phyloP scores from a whole-genome alignment of 2,797 vertebrate species.

The Pachyuromys duprasi region DNA sequence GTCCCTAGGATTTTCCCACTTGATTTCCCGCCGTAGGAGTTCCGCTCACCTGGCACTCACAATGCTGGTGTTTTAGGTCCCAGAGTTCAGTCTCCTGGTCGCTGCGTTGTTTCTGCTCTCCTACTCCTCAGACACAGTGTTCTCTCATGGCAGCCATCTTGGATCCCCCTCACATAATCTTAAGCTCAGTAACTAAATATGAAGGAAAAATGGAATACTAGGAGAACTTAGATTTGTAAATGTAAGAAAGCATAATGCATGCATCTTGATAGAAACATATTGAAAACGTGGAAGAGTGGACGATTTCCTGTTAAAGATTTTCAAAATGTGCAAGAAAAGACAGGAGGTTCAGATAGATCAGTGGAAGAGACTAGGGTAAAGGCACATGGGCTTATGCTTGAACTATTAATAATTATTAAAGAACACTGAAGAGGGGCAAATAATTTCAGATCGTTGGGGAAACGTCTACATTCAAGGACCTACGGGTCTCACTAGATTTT shows the following conservation, averaged over 20 bases:
- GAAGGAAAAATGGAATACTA: neutral
- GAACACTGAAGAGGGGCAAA: neutral
- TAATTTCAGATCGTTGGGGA: neutral
- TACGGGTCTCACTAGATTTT: neutral
- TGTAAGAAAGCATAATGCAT: neutral
- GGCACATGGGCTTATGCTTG: neutral
- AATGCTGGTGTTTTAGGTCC: too few relatives aligned
- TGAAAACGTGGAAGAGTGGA: neutral
- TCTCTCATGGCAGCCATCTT: too few relatives aligned
- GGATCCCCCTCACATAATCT: neutral
- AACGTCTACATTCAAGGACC: neutral
- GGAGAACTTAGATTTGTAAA: neutral
- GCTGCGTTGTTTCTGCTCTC: too few relatives aligned
- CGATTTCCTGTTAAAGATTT: neutral
- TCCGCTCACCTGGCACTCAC: too few relatives aligned
- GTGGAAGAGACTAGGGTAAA: neutral
- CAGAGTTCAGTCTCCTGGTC: too few relatives aligned
- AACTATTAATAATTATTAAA: neutral
- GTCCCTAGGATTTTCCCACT: too few relatives aligned
- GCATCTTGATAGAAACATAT: neutral
- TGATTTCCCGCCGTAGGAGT: too few relatives aligned
- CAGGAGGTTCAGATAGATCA: neutral
- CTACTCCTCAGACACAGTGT: too few relatives aligned
- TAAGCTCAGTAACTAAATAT: conserved; percentile 16
- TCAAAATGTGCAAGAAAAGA: neutral